Base-by-base conservation (phyloP, 2,888 invertebrate species). In the Saturnia pavonia region DNA sequence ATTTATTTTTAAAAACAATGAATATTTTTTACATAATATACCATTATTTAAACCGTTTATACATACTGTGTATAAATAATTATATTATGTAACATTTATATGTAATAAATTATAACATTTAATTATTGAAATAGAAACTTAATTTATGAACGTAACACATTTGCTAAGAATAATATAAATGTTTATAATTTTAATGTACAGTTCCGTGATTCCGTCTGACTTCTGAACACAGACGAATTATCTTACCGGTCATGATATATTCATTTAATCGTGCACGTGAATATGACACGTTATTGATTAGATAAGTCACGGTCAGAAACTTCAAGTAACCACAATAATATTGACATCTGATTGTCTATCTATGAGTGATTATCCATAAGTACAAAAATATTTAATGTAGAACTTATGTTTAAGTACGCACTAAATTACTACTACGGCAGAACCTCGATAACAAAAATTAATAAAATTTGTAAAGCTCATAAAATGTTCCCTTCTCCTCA, bases 221-320 rank as follows among this genome's bases (percentile, higher is more conserved):
- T 14, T 54, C 0, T 60, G 14, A 60, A 60, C 25, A 60, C 7
- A 27, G 27, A 14, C 57, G 9, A 8, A 57, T 57, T 57, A 22
- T 27, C 14, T 27, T 27, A 27, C 57, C 19, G 19, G 25, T 60
- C 57, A 60, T 22, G n/a, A 54, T 9, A 54, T 7, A n/a, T 22
- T 22, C 54, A 22, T n/a, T 51, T 54, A 22, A 22, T 22, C 22
- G n/a, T 54, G 0, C 34, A 34, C 40, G 65, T 34, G 65, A 65
- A 65, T 65, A 65, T 65, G 27, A 27, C 57, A 60, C 57, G 19
- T 40, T 65, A n/a, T n/a, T n/a, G n/a, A n/a, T n/a, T 65, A 40
- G 65, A 65, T 40, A 65, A 40, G 40, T 65, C 65, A 40, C 40
- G 40, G 65, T 65, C 40, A 65, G 8, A 40, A n/a, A 57, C 6